Percentiles rank a stretch among this genome's conserved stretches.
phyloP scores from a whole-genome alignment of 2,113 vertebrate species.

The Mesoclemmys tuberculata region DNA sequence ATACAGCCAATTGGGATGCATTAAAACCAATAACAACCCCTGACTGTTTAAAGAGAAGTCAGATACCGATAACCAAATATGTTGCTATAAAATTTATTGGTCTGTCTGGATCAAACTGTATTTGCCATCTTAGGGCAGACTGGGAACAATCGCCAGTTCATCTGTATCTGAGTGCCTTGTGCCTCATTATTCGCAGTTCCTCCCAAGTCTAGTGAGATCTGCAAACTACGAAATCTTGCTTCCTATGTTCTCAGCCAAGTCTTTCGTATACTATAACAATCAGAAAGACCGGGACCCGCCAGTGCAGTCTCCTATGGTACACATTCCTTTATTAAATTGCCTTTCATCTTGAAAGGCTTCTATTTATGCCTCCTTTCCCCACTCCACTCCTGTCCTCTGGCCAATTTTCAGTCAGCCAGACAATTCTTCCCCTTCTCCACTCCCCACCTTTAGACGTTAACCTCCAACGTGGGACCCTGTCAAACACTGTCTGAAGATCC shows the following conservation, averaged over 20 bases:
- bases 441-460: conserved; percentile 74
- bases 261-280: conserved; percentile 70
- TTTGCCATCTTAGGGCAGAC: conserved; percentile 49
- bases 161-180: background rate
- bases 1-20: conserved; percentile 34
- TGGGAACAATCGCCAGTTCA: conserved; percentile 28
- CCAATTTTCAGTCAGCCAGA: conserved; percentile 71
- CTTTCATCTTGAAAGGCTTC: conserved; percentile 75
- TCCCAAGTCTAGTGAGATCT: conserved; percentile 56
- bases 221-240: conserved; percentile 66
- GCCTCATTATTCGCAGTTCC: conserved; percentile 48
- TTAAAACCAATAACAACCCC: conserved; percentile 54
- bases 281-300: conserved; percentile 71
- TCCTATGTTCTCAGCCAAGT: conserved; percentile 69
- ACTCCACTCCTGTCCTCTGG: conserved; percentile 71
- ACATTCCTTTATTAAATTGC: conserved; percentile 72
- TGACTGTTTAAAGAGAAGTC: conserved; percentile 26
- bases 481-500: conserved; percentile 72
- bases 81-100: conserved; percentile 10
- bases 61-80: conserved; percentile 35
- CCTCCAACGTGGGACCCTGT: conserved; percentile 65
- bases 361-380: conserved; percentile 72
- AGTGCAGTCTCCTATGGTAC: conserved; percentile 72
- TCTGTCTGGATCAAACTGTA: conserved; percentile 10
- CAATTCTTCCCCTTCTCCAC: conserved; percentile 73